These are phyloP conservation scores for Napeogenes inachia DNA, from an alignment of 2,888 invertebrate species.

Conservation along the genomic window DNA sequence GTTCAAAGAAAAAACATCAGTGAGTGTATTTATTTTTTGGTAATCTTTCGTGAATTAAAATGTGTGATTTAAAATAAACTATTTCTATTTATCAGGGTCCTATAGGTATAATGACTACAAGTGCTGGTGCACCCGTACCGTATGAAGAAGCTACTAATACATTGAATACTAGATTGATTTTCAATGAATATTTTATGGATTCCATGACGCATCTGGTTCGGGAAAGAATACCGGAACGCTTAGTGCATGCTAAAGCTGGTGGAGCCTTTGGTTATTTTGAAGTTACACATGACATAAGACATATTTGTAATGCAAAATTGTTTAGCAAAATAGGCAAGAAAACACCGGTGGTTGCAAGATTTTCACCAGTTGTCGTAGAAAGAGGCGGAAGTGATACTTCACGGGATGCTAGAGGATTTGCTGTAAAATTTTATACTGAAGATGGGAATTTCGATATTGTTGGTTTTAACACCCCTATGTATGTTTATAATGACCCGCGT, in stretches of 20 bases:
- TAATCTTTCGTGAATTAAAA: slow-evolving; percentile 5
- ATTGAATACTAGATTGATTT: slow-evolving; percentile 85
- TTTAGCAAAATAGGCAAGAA: slow-evolving; percentile 85
- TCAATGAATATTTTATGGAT: slow-evolving; percentile 86
- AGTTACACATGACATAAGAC: slow-evolving; percentile 87
- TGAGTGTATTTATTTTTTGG: slow-evolving; percentile 29
- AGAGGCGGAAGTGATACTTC: slow-evolving; percentile 90
- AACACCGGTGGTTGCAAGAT: slow-evolving; percentile 85
- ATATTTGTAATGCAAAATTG: slow-evolving; percentile 85
- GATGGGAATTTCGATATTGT: slow-evolving; percentile 94
- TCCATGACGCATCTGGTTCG: slow-evolving; percentile 87
- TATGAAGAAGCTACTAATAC: slow-evolving; percentile 83
- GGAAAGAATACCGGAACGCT: slow-evolving; percentile 94
- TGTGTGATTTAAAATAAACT: neutral
- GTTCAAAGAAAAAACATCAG: slow-evolving; percentile 47
- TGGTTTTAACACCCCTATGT: slow-evolving; percentile 92
- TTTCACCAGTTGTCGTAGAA: slow-evolving; percentile 89
- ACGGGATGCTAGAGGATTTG: slow-evolving; percentile 92
- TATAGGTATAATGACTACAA: slow-evolving; percentile 81
- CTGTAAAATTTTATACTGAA: slow-evolving; percentile 93
- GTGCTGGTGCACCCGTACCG: slow-evolving; percentile 86
- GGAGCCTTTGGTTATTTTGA: slow-evolving; percentile 91
- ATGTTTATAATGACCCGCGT: slow-evolving; percentile 90
- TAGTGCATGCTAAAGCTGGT: slow-evolving; percentile 95
- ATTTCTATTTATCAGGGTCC: slow-evolving; percentile 58